These are phyloP conservation scores for Cyanoramphus novaezelandiae DNA, from an alignment of 2,113 vertebrate species.

Conservation along the genomic window DNA sequence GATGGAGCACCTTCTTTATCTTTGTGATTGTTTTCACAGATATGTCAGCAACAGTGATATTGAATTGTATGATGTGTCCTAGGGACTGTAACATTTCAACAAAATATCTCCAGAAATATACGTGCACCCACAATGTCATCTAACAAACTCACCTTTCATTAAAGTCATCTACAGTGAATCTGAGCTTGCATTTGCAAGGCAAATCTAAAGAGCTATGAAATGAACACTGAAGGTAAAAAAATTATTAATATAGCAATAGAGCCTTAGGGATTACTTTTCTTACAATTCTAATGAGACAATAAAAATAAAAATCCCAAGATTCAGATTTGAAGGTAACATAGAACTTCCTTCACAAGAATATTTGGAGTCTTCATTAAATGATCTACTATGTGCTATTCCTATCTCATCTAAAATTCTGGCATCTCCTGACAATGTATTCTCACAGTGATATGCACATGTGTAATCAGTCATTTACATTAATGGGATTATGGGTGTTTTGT, in stretches of 20 bases:
- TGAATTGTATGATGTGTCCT: constrained; percentile 55
- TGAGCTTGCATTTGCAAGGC: constrained; percentile 53
- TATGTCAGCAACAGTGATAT: constrained; percentile 57
- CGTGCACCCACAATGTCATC: constrained; percentile 12
- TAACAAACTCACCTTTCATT: constrained; percentile 58
- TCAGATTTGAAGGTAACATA: background rate
- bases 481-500: constrained; percentile 51
- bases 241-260: constrained; percentile 18
- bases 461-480: constrained; percentile 60
- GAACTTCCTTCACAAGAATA: constrained; percentile 31
- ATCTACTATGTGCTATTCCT: background rate
- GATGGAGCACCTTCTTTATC: constrained; percentile 68
- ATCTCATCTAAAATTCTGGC: constrained; percentile 55
- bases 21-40: constrained; percentile 61
- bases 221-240: background rate
- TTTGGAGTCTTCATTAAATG: constrained; percentile 34
- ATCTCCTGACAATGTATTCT: constrained; percentile 32
- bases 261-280: constrained; percentile 9
- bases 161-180: constrained; percentile 30
- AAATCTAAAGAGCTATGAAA: constrained; percentile 43
- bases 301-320: constrained; percentile 46
- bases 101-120: constrained; percentile 53
- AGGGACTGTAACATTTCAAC: constrained; percentile 48
- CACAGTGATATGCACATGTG: constrained; percentile 13
- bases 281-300: constrained; percentile 40